Conservation (phyloP, 2,797 vertebrate genomes). For the Sebastes iracundus region DNA sequence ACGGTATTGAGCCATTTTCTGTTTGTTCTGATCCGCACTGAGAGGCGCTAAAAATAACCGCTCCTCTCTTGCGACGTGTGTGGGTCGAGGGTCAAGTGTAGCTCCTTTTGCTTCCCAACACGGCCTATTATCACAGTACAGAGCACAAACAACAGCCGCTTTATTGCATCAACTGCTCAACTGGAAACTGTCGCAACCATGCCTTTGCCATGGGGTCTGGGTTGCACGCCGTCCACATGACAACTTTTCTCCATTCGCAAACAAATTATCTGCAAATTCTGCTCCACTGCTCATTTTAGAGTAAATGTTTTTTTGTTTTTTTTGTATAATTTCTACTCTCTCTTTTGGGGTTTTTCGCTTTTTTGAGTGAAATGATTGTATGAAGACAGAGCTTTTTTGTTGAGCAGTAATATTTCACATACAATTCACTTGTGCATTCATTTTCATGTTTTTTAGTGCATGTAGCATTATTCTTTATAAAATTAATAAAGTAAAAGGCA, state of each 20-base stretch:
- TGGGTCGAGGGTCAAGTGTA: conserved; percentile 71
- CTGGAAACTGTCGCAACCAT: conserved; percentile 48
- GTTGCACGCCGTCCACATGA: background rate
- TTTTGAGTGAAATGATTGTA: background rate
- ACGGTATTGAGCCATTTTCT: conserved; percentile 61
- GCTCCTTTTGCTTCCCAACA: conserved; percentile 53
- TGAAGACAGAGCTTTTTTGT: too few species aligned
- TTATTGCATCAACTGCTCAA: conserved; percentile 48
- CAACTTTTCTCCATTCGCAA: conserved; percentile 4
- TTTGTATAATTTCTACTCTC: background rate
- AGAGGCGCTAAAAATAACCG: conserved; percentile 67
- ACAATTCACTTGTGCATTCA: too few species aligned
- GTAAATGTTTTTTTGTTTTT: background rate
- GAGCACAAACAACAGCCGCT: conserved; percentile 60
- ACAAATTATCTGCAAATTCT: conserved; percentile 20
- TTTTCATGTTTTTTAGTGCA: too few species aligned
- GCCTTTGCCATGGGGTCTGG: conserved; percentile 20
- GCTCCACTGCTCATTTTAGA: background rate
- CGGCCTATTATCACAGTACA: conserved; percentile 63
- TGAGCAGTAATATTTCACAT: too few species aligned
- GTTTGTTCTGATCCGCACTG: conserved; percentile 60
- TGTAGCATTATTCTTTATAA: too few species aligned
- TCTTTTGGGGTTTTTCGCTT: background rate
- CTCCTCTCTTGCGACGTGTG: conserved; percentile 33
- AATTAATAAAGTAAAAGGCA: background rate